phyloP scores from a whole-genome alignment of 2,113 vertebrate genomes.

The Sebastes fasciatus region DNA sequence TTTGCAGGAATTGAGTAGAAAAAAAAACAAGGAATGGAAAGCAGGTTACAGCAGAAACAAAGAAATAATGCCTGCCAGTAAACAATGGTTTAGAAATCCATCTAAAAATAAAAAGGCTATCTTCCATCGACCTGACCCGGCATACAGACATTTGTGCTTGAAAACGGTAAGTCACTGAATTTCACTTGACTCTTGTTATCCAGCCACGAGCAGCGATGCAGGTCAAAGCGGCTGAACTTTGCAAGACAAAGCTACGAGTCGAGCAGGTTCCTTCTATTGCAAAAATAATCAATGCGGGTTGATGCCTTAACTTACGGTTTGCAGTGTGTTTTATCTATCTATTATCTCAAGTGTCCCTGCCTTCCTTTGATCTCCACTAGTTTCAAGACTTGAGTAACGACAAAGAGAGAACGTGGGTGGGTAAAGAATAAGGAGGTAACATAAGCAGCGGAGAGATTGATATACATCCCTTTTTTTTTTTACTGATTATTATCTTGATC shows the following conservation, averaged over 20 bases:
- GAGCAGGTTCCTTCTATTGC: background rate
- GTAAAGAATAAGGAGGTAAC: conserved; percentile 1
- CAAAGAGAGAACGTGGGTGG: conserved; percentile 2
- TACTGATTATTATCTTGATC: conserved; percentile 18
- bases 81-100: conserved; percentile 34
- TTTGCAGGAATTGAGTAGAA: background rate
- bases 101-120: conserved; percentile 6
- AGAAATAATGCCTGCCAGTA: conserved; percentile 27
- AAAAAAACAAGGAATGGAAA: conserved; percentile 7
- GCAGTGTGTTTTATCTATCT: background rate
- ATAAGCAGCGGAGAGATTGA: conserved; percentile 18
- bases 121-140: background rate
- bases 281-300: background rate
- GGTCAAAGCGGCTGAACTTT: background rate
- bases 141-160: conserved; percentile 1
- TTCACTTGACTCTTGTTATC: background rate
- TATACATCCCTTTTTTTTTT: conserved; percentile 6
- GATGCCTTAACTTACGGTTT: background rate
- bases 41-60: conserved; percentile 9
- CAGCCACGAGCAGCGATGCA: background rate
- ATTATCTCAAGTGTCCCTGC: background rate
- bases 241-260: background rate
- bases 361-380: background rate
- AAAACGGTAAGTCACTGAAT: background rate
- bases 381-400: background rate